Evolutionary conservation across 1,140 invertebrate genomes (phyloP).

Genomic region (Dendroctonus valens): DNA sequence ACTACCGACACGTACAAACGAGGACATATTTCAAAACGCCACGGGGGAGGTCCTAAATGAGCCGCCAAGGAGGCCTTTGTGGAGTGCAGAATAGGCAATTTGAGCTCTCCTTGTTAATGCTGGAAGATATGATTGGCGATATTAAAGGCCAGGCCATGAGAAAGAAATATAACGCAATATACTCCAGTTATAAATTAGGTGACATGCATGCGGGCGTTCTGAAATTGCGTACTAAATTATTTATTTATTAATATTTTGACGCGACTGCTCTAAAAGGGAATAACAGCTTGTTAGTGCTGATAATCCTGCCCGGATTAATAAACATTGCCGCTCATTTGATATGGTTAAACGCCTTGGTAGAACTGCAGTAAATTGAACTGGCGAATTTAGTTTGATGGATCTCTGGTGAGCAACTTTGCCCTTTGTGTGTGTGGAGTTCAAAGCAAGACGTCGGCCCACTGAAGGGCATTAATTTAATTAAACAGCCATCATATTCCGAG

Average conservation of each 20-base stretch:
- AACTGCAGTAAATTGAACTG: background rate
- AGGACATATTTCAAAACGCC: constrained; percentile 33
- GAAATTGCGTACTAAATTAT: too few species aligned
- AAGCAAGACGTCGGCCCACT: background rate
- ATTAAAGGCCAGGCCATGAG: constrained; percentile 7
- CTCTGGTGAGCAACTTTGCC: background rate
- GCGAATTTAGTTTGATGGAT: background rate
- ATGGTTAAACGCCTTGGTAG: constrained; percentile 1
- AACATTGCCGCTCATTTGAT: too few species aligned
- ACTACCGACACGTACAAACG: constrained; percentile 33
- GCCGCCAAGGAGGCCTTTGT: constrained; percentile 25
- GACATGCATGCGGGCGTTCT: too few species aligned
- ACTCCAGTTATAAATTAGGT: too few species aligned
- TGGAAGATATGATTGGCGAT: constrained; percentile 20
- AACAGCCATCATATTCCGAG: constrained; percentile 2
- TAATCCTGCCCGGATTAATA: too few species aligned
- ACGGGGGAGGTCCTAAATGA: constrained; percentile 24
- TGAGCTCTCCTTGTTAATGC: constrained; percentile 23
- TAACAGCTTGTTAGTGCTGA: too few species aligned
- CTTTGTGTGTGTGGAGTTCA: background rate
- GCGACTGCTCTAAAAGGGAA: too few species aligned
- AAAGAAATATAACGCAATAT: constrained; percentile 9
- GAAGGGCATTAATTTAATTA: constrained; percentile 12
- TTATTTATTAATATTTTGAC: too few species aligned
- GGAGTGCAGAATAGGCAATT: constrained; percentile 27